Percentiles rank a stretch among this genome's conserved stretches.
These are phyloP conservation scores for Prunella himalayana DNA, from an alignment of 2,113 vertebrate genomes.

Conservation along the genomic window DNA sequence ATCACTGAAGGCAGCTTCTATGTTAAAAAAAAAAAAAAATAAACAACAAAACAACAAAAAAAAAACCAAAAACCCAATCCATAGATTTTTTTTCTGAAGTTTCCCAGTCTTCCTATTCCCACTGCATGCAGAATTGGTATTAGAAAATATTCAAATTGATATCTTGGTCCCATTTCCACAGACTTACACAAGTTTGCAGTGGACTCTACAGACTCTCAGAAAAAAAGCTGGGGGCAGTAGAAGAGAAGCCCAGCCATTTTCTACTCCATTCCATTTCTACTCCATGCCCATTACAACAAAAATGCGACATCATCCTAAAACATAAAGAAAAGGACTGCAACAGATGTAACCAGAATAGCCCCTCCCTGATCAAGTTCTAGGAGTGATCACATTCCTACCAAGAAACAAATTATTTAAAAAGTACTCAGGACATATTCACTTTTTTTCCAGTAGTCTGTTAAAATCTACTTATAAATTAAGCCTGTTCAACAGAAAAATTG, in stretches of 20 bases:
- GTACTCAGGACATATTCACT: background rate
- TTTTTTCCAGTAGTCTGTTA: background rate
- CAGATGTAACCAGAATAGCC: background rate
- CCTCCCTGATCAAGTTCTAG: background rate
- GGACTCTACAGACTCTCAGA: background rate
- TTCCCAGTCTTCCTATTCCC: background rate
- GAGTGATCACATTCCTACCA: background rate
- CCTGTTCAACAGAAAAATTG: background rate
- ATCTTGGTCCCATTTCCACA: background rate
- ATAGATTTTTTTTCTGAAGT: background rate
- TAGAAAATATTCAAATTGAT: background rate
- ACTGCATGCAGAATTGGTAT: background rate
- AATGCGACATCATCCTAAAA: background rate
- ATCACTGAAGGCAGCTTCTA: background rate
- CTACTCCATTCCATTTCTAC: background rate
- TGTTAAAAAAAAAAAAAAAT: background rate
- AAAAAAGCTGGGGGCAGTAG: background rate
- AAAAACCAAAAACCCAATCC: fast-evolving
- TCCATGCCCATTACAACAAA: background rate
- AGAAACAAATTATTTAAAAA: background rate
- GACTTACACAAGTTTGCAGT: background rate
- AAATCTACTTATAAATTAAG: background rate
- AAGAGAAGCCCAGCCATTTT: background rate
- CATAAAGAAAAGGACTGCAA: background rate
- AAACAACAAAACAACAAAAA: background rate